phyloP scores from a whole-genome alignment of 2,113 vertebrate genomes.

The Mus pahari region DNA sequence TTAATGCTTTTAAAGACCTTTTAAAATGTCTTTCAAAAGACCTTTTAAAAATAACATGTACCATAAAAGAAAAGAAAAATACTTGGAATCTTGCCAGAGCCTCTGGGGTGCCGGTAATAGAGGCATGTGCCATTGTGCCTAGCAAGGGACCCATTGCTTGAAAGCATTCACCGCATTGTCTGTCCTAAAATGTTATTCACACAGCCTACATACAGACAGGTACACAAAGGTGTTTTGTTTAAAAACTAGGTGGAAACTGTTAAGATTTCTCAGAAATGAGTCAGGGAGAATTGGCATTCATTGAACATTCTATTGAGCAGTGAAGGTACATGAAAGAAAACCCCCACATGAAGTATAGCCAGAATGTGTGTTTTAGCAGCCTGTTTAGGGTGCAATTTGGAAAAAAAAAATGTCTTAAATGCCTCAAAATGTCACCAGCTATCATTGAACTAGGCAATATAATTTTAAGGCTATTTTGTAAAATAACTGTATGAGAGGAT shows the following conservation, averaged over 20 bases:
- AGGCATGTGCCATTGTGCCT: background rate
- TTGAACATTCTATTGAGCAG: background rate
- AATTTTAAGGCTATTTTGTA: conserved; percentile 35
- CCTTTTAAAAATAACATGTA: background rate
- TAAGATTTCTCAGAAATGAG: background rate
- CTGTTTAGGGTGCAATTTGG: background rate
- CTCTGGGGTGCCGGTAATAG: background rate
- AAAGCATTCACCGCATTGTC: background rate
- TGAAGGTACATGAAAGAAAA: background rate
- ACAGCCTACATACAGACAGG: background rate
- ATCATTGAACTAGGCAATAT: background rate
- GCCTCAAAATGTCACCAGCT: background rate
- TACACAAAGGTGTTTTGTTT: background rate
- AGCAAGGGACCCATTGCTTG: background rate
- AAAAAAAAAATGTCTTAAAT: conserved; percentile 56
- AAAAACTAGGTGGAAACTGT: background rate
- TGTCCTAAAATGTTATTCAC: background rate
- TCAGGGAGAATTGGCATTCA: background rate
- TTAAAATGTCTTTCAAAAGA: background rate
- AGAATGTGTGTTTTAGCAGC: background rate
- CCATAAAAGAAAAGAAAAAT: background rate
- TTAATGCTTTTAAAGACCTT: background rate
- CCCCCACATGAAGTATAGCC: fast-evolving
- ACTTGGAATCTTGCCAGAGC: background rate
- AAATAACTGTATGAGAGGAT: background rate